Conservation (phyloP, 2,888 invertebrate species). For the Drosophila demipolita region DNA sequence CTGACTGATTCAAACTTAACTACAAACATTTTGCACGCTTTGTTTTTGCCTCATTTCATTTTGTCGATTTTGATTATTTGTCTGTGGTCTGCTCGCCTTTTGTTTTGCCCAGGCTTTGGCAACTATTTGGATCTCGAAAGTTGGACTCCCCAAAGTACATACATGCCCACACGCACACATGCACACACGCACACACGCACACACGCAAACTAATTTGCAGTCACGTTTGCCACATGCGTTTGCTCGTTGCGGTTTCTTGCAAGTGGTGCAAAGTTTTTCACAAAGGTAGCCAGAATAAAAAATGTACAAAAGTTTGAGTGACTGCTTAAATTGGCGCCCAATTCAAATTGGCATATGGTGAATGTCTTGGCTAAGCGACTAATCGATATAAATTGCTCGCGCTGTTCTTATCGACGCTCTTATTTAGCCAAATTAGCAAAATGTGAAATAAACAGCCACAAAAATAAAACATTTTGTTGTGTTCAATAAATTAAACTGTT, state of each 20-base stretch:
- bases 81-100: conserved; percentile 62
- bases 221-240: conserved; percentile 46
- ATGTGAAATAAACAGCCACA: background rate
- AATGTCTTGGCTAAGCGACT: conserved; percentile 25
- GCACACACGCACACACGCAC: background rate
- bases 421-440: background rate
- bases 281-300: conserved; percentile 24
- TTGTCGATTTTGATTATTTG: conserved; percentile 80
- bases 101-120: conserved; percentile 42
- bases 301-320: conserved; percentile 13
- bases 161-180: background rate
- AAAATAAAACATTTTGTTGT: background rate
- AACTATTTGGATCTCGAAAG: conserved; percentile 76
- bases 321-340: background rate
- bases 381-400: conserved; percentile 11
- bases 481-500: background rate
- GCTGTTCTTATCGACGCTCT: background rate
- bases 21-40: conserved; percentile 77
- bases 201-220: conserved; percentile 12
- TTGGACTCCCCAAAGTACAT: conserved; percentile 23
- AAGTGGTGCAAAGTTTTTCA: conserved; percentile 51
- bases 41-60: conserved; percentile 78
- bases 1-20: conserved; percentile 47
- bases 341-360: conserved; percentile 16
- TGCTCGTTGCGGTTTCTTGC: conserved; percentile 44